These are phyloP conservation scores for Metallyticus violacea DNA, from an alignment of 2,888 invertebrate genomes.

Conservation along the genomic window DNA sequence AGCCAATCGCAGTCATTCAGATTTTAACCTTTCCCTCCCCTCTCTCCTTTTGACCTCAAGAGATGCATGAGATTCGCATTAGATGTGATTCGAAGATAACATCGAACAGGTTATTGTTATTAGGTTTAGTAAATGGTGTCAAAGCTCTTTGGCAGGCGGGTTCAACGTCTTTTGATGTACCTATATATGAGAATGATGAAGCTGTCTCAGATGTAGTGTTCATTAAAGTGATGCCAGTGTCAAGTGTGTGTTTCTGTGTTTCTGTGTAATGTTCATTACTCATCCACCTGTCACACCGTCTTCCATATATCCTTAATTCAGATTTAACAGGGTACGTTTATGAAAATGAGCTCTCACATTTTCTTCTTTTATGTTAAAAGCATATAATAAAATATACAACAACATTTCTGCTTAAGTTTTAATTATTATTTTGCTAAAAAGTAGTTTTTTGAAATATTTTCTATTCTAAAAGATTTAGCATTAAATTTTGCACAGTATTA, in stretches of 20 bases:
- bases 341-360: background rate
- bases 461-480: too few relatives aligned
- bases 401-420: too few relatives aligned
- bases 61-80: background rate
- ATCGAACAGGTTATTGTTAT: background rate
- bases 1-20: background rate
- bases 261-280: background rate
- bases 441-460: too few relatives aligned
- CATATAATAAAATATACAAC: too few relatives aligned
- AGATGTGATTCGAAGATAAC: background rate
- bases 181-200: background rate
- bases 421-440: too few relatives aligned
- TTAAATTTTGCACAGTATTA: too few relatives aligned
- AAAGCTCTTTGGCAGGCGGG: background rate
- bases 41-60: background rate
- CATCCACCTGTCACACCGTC: background rate
- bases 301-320: background rate
- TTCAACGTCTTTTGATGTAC: background rate
- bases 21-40: background rate
- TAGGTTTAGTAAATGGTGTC: background rate
- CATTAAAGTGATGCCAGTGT: background rate
- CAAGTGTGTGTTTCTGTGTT: too few relatives aligned
- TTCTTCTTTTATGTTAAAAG: too few relatives aligned
- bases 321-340: background rate
- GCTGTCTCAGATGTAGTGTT: background rate